phyloP scores from a whole-genome alignment of 1,140 invertebrate species.

The Cepaea nemoralis region DNA sequence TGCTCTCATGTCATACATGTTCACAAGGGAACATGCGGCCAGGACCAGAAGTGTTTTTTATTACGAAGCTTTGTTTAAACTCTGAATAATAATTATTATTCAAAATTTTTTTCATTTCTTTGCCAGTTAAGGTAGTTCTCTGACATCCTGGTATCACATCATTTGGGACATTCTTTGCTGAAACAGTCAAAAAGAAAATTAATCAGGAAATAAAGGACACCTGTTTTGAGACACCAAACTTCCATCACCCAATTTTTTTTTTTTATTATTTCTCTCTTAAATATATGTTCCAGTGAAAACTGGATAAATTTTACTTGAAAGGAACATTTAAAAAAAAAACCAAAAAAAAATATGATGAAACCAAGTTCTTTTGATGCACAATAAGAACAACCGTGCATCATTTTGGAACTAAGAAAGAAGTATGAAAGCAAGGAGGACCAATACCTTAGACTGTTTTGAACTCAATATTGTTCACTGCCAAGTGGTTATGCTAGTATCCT shows the following conservation, averaged over 20 bases:
- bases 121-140: background rate
- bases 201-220: background rate
- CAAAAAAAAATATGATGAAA: constrained; percentile 22
- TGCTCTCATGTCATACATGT: constrained; percentile 20
- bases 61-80: constrained; percentile 46
- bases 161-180: no score
- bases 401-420: background rate
- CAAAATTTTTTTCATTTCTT: background rate
- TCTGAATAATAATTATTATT: constrained; percentile 30
- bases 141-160: background rate
- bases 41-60: constrained; percentile 46
- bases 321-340: background rate
- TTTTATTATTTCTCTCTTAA: background rate
- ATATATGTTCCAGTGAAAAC: background rate
- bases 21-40: constrained; percentile 42
- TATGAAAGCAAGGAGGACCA: background rate
- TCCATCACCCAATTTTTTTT: constrained; percentile 1
- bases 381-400: background rate
- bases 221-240: background rate
- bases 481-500: background rate
- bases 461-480: background rate
- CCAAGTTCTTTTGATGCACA: constrained; percentile 31
- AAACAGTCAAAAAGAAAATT: background rate
- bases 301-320: background rate
- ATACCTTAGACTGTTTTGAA: background rate